Conservation (phyloP, 2,113 vertebrate species). For the Neotoma lepida region DNA sequence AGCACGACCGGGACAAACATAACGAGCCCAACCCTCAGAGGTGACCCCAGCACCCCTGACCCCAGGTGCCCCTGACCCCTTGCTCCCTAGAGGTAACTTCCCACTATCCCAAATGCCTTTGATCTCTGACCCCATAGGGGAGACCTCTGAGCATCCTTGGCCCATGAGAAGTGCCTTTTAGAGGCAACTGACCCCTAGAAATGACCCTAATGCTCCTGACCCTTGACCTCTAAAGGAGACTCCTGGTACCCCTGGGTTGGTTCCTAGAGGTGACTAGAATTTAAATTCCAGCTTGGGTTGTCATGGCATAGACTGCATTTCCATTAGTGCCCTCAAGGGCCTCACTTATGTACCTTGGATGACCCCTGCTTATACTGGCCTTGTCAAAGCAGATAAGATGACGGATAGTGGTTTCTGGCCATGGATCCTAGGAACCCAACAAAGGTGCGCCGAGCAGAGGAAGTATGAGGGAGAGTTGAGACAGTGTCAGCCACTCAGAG, state of each 20-base stretch:
- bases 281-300: background rate
- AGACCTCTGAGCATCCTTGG: background rate
- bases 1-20: constrained; percentile 99
- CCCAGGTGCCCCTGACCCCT: background rate
- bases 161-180: background rate
- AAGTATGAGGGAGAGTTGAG: background rate
- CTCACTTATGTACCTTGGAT: background rate
- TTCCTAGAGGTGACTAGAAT: background rate
- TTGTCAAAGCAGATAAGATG: background rate
- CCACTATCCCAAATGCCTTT: background rate
- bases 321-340: background rate
- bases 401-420: background rate
- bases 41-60: constrained; percentile 83
- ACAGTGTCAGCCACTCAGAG: background rate
- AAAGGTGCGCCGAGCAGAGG: background rate
- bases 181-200: background rate
- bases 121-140: background rate
- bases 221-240: background rate
- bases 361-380: background rate
- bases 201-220: background rate
- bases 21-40: constrained; percentile 99
- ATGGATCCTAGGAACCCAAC: background rate
- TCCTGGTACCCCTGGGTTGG: background rate
- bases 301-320: background rate
- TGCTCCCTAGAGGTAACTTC: constrained; percentile 9